Base-by-base conservation (phyloP, 1,140 invertebrate species). In the Rhysida immarginata region DNA sequence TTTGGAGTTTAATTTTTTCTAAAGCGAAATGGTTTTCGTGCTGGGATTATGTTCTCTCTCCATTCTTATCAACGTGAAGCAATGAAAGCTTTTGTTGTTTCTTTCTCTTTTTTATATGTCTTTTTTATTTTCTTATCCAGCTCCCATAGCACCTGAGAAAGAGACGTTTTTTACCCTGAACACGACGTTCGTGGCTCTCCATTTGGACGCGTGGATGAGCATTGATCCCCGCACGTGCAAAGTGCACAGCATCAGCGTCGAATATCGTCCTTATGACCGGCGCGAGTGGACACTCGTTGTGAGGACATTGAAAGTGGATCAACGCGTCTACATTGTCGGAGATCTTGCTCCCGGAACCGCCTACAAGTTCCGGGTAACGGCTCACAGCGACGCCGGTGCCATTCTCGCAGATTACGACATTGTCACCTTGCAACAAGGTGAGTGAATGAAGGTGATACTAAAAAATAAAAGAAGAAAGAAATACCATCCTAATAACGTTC, bases 331-430 rank as follows among this genome's bases (percentile, higher is more conserved):
- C 65, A 85, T 90, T 5, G 84, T 95, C 27, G 73, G 89, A 57
- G 91, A 95, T 67, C 71, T 97, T 59, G 87, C 89, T 63, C 87
- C 92, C 0, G 92, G 89, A 11, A 91, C 83, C 21, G 92, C 90
- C 87, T 96, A 96, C 68, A 82, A 87, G 58, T 69, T 75, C 59
- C 77, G 85, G 27, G 90, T 96, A 21, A 92, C 89, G 2, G 92
- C 92, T 20, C 87, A 95, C 71, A 96, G 95, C 66, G 93, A 94
- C 65, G 92, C 91, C 53, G 94, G 92, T 44, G 91, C 91, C 61
- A 87, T 88, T 23, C 88, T 93, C 29, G 87, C 87, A 44, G 85
- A 94, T 78, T 87, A 92, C 65, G 87, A 91, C 23, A 20, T 46
- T 5, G 20, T 46, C 8, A n/a, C 23, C 8, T 46, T 23, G 16